Evolutionary conservation across 1,140 invertebrate species (phyloP), one percentile per base, ranked within the genome.

Genomic region (Hestina assimilis): DNA sequence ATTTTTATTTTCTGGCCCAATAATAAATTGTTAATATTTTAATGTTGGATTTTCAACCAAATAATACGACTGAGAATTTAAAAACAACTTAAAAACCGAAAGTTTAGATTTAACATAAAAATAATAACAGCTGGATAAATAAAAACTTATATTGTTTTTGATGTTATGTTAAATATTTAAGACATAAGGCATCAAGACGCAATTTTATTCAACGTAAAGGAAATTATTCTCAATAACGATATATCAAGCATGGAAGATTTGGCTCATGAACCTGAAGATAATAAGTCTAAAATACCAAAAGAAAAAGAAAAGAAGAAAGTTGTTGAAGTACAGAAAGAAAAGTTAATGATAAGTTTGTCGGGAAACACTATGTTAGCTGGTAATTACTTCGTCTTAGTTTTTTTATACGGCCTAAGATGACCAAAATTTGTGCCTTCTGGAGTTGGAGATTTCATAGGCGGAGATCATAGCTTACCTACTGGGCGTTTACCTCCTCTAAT

Each of bases 161-260:
- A n/a, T n/a, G n/a, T n/a, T n/a, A 47, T n/a, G 38, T 31, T 26
- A 53, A 24, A 14, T 60, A 14, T 45, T 35, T 43, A 38, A 58
- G 53, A 58, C 43, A 47, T 23, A 40, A 52, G 57, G 33, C 57
- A 59, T 38, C 57, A 59, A 53, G 57, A 59, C 8, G 26, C 42
- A 29, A 21, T 29, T 19, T 23, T 59, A 26, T 59, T 45, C 11
- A 23, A 59, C 1, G 41, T 59, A 12, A 33, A 48, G 24, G 50
- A 59, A 41, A 42, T 5, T 24, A 59, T 53, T 29, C 14, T 53
- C 1, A 59, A 17, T 29, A 47, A 24, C 4, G 15, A 14, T 17
- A 3, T 20, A 41, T 5, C 17, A 20, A 19, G 11, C 1, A 14
- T 29, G 11, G 40, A 59, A 47, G 20, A 31, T 4, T 9, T 46